phyloP scores from a whole-genome alignment of 2,113 vertebrate genomes.

The Paramormyrops kingsleyae region DNA sequence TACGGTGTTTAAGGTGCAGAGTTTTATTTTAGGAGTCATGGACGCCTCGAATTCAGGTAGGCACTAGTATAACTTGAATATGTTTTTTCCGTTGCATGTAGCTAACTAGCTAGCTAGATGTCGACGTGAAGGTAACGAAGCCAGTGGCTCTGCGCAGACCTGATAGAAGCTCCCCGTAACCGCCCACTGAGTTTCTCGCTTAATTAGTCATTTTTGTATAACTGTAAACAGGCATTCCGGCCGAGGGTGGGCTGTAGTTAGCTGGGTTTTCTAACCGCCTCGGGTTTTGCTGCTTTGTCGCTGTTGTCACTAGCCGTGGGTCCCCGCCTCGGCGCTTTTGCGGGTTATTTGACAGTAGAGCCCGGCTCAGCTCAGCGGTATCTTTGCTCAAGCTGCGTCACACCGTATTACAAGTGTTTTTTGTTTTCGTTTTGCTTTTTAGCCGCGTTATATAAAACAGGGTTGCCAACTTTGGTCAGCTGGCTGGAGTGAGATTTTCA shows the following conservation, averaged over 20 bases:
- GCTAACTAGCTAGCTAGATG: conserved; percentile 23
- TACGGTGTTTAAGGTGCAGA: background rate
- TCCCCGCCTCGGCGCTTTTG: background rate
- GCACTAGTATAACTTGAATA: conserved; percentile 46
- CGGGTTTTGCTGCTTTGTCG: too few species aligned
- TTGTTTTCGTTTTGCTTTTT: background rate
- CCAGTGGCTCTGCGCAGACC: background rate
- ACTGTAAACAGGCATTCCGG: background rate
- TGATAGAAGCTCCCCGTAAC: background rate
- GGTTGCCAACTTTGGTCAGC: background rate
- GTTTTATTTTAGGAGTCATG: conserved; percentile 41
- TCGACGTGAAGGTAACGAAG: conserved; percentile 27
- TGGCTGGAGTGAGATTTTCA: background rate
- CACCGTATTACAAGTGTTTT: background rate
- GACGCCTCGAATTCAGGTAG: conserved; percentile 49
- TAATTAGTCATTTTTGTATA: background rate
- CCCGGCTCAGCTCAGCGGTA: too few species aligned
- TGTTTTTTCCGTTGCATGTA: conserved; percentile 40
- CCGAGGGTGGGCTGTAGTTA: background rate
- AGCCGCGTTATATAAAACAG: background rate
- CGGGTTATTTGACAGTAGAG: background rate
- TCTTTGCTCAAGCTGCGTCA: background rate
- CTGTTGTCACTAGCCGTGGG: too few species aligned
- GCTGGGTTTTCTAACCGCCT: background rate
- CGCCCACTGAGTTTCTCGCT: background rate